These are phyloP conservation scores for Melinopterus prodromus DNA, from an alignment of 2,888 invertebrate species.

Conservation along the genomic window DNA sequence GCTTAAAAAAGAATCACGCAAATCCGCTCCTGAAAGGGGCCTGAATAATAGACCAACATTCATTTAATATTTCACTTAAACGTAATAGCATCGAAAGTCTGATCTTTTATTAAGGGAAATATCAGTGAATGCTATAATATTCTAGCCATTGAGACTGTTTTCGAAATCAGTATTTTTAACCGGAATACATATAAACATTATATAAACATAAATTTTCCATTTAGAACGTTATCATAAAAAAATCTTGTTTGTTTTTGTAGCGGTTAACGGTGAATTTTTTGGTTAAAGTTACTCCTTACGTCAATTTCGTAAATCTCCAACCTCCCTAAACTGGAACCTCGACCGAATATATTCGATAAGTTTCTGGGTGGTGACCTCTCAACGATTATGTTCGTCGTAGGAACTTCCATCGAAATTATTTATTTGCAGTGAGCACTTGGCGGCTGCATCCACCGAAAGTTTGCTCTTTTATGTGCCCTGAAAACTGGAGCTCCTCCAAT, in stretches of 20 bases:
- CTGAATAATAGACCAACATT: neutral
- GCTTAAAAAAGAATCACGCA: neutral
- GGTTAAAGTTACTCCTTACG: neutral
- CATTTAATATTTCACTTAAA: no score
- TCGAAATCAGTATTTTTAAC: neutral
- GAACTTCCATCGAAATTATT: neutral
- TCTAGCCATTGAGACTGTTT: no score
- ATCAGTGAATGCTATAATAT: no score
- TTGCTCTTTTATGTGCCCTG: neutral
- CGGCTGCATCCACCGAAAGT: neutral
- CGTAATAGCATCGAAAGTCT: no score
- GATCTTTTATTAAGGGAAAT: no score
- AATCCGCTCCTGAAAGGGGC: neutral
- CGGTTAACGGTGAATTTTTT: neutral
- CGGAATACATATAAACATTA: neutral
- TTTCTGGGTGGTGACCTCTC: slow-evolving; percentile 4
- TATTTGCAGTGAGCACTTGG: neutral
- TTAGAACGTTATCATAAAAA: no score
- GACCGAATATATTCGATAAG: neutral
- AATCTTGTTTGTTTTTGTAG: no score
- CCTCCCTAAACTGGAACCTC: neutral
- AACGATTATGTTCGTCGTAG: neutral
- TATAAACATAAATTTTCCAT: no score
- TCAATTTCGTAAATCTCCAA: neutral
- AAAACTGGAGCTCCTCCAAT: neutral